phyloP scores from a whole-genome alignment of 1,140 invertebrate species.

The Matsumurasca onukii region DNA sequence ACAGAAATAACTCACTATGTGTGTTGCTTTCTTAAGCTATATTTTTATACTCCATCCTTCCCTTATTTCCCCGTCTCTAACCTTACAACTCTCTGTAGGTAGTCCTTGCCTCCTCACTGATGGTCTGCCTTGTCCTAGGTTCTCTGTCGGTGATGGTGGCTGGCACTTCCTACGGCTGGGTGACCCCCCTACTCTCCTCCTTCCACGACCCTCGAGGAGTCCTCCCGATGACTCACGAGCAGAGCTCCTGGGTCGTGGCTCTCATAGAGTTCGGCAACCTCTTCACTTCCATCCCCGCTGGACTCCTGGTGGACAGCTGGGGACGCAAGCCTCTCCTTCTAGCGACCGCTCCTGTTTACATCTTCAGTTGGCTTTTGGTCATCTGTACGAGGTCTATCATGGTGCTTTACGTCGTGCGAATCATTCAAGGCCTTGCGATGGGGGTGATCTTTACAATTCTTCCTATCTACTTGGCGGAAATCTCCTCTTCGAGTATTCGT shows the following conservation, averaged over 20 bases:
- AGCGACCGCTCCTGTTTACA: conserved; percentile 71
- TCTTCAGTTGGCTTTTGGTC: conserved; percentile 64
- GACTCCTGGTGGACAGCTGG: conserved; percentile 50
- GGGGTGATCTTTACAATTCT: conserved; percentile 74
- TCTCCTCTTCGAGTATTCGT: conserved; percentile 50
- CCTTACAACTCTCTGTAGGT: too few species aligned
- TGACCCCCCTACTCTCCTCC: conserved; percentile 66
- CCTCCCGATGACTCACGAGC: conserved; percentile 23
- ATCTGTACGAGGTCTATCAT: conserved; percentile 50
- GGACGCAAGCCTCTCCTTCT: conserved; percentile 53
- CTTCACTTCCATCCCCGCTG: conserved; percentile 32
- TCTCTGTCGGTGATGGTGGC: conserved; percentile 45
- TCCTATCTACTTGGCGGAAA: conserved; percentile 87
- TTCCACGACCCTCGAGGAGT: conserved; percentile 45
- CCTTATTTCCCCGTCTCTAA: too few species aligned
- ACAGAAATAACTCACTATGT: too few species aligned
- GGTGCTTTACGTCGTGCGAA: conserved; percentile 53
- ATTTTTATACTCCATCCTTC: too few species aligned
- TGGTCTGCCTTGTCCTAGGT: conserved; percentile 28
- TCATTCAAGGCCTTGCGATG: conserved; percentile 61
- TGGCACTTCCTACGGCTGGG: conserved; percentile 71
- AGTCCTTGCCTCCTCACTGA: neutral
- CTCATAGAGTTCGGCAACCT: conserved; percentile 48
- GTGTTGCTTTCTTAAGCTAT: too few species aligned
- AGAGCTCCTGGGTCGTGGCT: conserved; percentile 47